Base-by-base conservation (phyloP, 2,888 invertebrate species). In the Steinernema carpocapsae region DNA sequence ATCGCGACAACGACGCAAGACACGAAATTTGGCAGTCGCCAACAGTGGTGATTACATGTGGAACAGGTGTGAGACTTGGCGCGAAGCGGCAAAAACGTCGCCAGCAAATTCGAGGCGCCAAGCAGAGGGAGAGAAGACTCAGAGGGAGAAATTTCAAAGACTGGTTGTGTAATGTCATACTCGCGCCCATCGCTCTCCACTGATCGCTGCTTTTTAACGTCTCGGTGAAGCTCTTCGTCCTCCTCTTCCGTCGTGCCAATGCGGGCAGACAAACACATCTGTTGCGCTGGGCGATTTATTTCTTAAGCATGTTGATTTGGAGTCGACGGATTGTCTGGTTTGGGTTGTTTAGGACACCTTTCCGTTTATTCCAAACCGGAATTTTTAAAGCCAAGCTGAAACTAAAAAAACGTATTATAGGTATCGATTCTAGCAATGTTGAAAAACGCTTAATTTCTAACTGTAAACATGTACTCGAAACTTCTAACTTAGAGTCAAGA, bases 51-150 rank as follows among this genome's bases (percentile, higher is more conserved):
- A 14, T 14, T 43, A 14, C 43, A 14, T 14, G 56, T 17, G 3
- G 56, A 56, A 56, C 56, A 56, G 56, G 56, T 56, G 56, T 56
- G 56, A 56, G 56, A 56, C 24, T 56, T 56, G 56, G 56, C 56
- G 56, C 56, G 56, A 56, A 56, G 56, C n/a, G n/a, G n/a, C 56
- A 56, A 56, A 56, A 56, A 56, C 56, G 56, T 26, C 51, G 51
- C 43, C 14, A 14, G 14, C 51, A 19, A 51, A 12, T 43, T 48
- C 56, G 56, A 56, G 22, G 26, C 24, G 26, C 26, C 22, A 43
- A 14, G 51, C 6, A 6, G 56, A 56, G 56, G 56, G 56, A 56
- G 56, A 43, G 43, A 43, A n/a, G n/a, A n/a, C n/a, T n/a, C n/a
- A n/a, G n/a, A n/a, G n/a, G n/a, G n/a, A n/a, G n/a, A n/a, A n/a